Evolutionary conservation across 2,888 invertebrate genomes (phyloP), one percentile per base, ranked within the genome.

Genomic region (Nasonia oneida): DNA sequence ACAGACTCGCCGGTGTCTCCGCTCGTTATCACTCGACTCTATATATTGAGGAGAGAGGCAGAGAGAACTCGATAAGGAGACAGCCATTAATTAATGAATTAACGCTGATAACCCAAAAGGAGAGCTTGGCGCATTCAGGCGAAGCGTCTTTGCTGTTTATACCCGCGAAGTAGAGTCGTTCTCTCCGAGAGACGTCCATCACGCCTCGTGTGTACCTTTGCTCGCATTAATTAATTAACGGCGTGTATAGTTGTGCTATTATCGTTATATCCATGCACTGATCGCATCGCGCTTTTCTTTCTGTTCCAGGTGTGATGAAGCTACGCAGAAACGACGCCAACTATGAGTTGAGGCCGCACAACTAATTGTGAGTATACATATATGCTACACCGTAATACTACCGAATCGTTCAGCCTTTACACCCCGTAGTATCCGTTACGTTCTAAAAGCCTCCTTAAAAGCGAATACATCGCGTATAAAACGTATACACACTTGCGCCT

Each of bases 311-410:
- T 92, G 91, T 90, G 90, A 93, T 92, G 93, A 90, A 90, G 90
- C 88, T 88, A 89, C 90, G 90, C 89, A 90, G 91, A 90, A 90
- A 89, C 90, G 90, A 90, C 88, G 90, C 90, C 88, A 90, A 92
- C 91, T 91, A 93, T 93, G 93, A 93, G 92, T 90, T 92, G 92
- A 92, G 91, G 90, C 90, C 90, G 89, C 90, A 90, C 90, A 90
- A 93, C 90, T 92, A 92, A 93, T 90, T 90, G 93, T 93, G 87
- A 93, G 93, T 93, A 90, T 64, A 79, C 29, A 29, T 29, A 29
- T 29, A 18, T 18, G 12, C 61, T 29, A 14, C 29, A 42, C 73
- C 1, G 18, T 37, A 50, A 33, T 42, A 37, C 2, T 70, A 18
- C 57, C n/a, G 15, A 18, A 57, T 57, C 57, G 15, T 53, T 53